Evolutionary conservation across 2,797 vertebrate species (phyloP), one percentile per base, ranked within the genome.

Genomic region (Galaxias olidus): DNA sequence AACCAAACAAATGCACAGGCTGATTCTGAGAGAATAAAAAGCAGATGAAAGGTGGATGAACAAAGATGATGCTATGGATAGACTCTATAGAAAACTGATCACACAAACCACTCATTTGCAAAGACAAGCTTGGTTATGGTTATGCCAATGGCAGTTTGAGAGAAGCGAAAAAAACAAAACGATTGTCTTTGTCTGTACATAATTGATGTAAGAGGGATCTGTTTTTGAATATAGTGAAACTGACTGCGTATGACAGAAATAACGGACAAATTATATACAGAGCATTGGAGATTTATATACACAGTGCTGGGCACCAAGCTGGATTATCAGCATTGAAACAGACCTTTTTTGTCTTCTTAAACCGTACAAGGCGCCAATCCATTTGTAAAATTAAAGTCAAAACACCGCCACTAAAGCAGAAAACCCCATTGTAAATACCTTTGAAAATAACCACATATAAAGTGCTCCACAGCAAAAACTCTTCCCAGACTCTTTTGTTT

Each of bases 291-390:
- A 91, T 89, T 88, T 91, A 89, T 92, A 87, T 90, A 93, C 88
- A 92, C 87, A 84, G 81, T 83, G 80, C 68, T 81, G 81, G 84
- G 85, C 78, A 81, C 84, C 80, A 86, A 90, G 82, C 82, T 85
- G 84, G 81, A 90, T 91, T 92, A 93, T 92, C 89, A 91, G 86
- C 80, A 71, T 81, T 86, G 84, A 91, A 88, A 90, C 88, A 92
- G 88, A 87, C 83, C 87, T 88, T 87, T 90, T 89, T 87, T 30
- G 30, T 30, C 84, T 87, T 78, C 67, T n/a, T 87, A 84, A 90
- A 78, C 84, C 86, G 76, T 87, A 89, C 89, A 90, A 86, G 90
- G 84, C 72, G 64, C 79, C 84, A 87, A 89, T 89, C 84, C 89
- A 89, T 89, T 91, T 87, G 84, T 89, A 87, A 90, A 92, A 90